These are phyloP conservation scores for Leucoraja erinaceus DNA, from an alignment of 2,113 vertebrate species.

Conservation along the genomic window DNA sequence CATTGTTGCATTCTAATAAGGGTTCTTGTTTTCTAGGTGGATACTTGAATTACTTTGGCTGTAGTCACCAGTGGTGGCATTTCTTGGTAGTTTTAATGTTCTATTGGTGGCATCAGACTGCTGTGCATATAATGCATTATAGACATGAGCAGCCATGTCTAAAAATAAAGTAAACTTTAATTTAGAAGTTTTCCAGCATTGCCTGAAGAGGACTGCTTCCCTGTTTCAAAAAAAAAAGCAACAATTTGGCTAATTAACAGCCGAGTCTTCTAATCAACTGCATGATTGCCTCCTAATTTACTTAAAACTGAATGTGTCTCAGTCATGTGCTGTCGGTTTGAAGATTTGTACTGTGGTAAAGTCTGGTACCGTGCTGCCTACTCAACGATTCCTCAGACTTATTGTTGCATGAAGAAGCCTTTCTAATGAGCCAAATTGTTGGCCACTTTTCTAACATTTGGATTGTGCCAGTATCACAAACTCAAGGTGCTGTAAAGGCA, in stretches of 20 bases:
- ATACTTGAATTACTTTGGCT: constrained; percentile 38
- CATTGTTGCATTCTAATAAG: neutral
- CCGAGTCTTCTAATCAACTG: constrained; percentile 32
- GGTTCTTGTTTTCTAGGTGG: constrained; percentile 38
- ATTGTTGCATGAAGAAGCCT: constrained; percentile 22
- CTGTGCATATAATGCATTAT: constrained; percentile 38
- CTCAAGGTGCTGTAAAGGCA: constrained; percentile 8
- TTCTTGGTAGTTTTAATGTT: constrained; percentile 39
- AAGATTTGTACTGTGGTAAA: constrained; percentile 24
- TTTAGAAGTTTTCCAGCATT: constrained; percentile 25
- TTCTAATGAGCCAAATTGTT: neutral
- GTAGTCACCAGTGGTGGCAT: constrained; percentile 39
- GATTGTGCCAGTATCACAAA: constrained; percentile 27
- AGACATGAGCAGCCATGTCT: constrained; percentile 34
- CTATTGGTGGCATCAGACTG: constrained; percentile 40
- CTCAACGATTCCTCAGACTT: neutral
- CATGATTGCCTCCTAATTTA: constrained; percentile 32
- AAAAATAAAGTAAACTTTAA: constrained; percentile 26
- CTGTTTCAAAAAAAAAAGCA: neutral
- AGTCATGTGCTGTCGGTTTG: neutral
- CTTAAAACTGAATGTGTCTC: constrained; percentile 34
- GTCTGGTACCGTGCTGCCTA: neutral
- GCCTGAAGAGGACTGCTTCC: constrained; percentile 12
- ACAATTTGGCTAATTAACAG: neutral
- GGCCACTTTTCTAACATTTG: constrained; percentile 29